These are phyloP conservation scores for Chaenodraco wilsoni DNA, from an alignment of 2,797 vertebrate species.

Conservation along the genomic window DNA sequence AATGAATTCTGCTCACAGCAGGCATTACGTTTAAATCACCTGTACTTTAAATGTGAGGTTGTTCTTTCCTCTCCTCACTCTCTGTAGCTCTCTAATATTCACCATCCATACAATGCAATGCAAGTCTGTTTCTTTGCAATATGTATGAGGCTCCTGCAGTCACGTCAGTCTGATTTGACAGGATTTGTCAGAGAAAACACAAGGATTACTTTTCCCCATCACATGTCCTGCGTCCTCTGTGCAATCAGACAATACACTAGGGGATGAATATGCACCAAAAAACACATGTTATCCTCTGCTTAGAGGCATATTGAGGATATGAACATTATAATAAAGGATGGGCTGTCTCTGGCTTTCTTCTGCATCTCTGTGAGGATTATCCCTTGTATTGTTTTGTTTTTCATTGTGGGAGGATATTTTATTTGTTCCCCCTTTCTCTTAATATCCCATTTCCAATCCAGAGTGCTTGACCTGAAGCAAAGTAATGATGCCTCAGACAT, in stretches of 20 bases:
- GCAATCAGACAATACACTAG: slow-evolving; percentile 32
- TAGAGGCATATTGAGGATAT: slow-evolving; percentile 30
- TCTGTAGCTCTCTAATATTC: background rate
- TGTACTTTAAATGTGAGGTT: slow-evolving; percentile 22
- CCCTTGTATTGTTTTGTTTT: slow-evolving; percentile 23
- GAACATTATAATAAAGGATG: slow-evolving; percentile 47
- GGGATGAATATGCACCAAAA: slow-evolving; percentile 40
- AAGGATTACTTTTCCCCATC: slow-evolving; percentile 31
- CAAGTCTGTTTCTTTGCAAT: slow-evolving; percentile 13
- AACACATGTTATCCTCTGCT: slow-evolving; percentile 51
- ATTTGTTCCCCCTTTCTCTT: slow-evolving; percentile 22
- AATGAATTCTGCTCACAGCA: slow-evolving; percentile 37
- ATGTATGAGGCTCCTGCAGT: slow-evolving; percentile 18
- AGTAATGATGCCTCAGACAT: slow-evolving; percentile 45
- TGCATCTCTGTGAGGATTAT: slow-evolving; percentile 64
- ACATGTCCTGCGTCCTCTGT: slow-evolving; percentile 27
- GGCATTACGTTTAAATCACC: slow-evolving; percentile 29
- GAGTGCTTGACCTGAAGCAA: slow-evolving; percentile 42
- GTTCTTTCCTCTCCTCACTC: slow-evolving; percentile 4
- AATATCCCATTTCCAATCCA: slow-evolving; percentile 44
- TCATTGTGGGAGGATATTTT: slow-evolving; percentile 48
- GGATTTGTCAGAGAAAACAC: slow-evolving; percentile 44
- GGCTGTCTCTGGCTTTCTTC: slow-evolving; percentile 48
- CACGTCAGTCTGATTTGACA: slow-evolving; percentile 48
- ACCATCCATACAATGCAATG: background rate